Evolutionary conservation across 2,797 vertebrate genomes (phyloP), one percentile per base, ranked within the genome.

Genomic region (Parotocinclus haroldoi): DNA sequence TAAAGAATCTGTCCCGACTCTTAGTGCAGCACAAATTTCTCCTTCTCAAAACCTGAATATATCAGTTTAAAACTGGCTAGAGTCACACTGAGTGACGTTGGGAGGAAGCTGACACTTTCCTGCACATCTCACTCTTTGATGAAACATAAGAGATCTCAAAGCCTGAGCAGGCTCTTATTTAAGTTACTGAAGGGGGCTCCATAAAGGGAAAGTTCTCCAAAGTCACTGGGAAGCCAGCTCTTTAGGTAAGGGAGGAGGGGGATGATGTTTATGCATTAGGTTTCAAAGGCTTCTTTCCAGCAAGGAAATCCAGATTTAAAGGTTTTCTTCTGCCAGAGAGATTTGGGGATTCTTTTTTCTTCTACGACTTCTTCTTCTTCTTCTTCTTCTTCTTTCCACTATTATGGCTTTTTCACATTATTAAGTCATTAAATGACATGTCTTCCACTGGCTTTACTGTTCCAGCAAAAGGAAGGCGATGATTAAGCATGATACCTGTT

Each of bases 241-340:
- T 75, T 72, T 40, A 66, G 59, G 67, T 69, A 48, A 45, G 46
- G 55, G 63, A 17, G 58, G 70, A 38, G 63, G 45, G 53, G 39
- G 59, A 79, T 82, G 79, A 88, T 88, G 87, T 88, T 88, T 87
- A 86, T 87, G 82, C 81, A 89, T 88, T 86, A 82, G 83, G 80
- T 88, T 87, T 87, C 82, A 87, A 85, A 85, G 79, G 46, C 78
- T 82, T 77, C 68, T 71, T 77, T 78, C 80, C 80, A 81, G 80
- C 80, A 83, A 84, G 83, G 72, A 80, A 81, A 84, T 79, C 79
- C 82, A 85, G 82, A 86, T 87, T 80, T 84, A 82, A 86, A 85
- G 83, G 82, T 80, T 83, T 84, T 82, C 82, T 68, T 80, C 78
- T 82, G 79, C 82, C 78, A 81, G 45, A 5, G 77, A 80, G 85